Evolutionary conservation across 2,797 vertebrate genomes (phyloP), one percentile per base, ranked within the genome.

Genomic region (Parambassis ranga): DNA sequence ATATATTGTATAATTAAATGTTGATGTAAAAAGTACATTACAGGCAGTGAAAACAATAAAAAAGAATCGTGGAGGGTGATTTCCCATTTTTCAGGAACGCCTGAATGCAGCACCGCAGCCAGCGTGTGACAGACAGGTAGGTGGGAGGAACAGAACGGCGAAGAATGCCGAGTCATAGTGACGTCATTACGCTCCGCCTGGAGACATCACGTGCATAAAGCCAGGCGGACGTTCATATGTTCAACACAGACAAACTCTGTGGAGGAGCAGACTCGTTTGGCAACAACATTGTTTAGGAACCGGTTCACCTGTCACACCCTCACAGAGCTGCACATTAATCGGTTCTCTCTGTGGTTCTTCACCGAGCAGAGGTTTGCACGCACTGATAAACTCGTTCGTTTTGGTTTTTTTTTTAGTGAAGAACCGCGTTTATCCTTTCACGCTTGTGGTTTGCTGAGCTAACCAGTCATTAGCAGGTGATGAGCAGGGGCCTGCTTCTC

Each of bases 131-230:
- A 53, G 71, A 61, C 67, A 26, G 50, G 1, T 32, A 3, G 2
- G 11, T 36, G 64, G 68, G 74, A 33, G 71, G 64, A 44, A 38
- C 27, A 19, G 1, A 23, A 10, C 4, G 0, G 6, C 5, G 3
- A 51, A 64, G 38, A 84, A 4, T 75, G 92, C 90, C 85, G 90
- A 93, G 91, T 93, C 92, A 94, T 71, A 23, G 47, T 88, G 86
- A 88, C 83, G 87, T 65, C 15, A 19, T 44, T 32, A 16, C 19
- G 22, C 77, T 67, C 75, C 75, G 60, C 84, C 77, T 61, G 61
- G 47, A 33, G 22, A 3, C 10, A 33, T 89, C 89, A 92, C 88
- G 79, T 90, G 91, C 31, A 46, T 48, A 24, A 8, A 47, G 13
- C 2, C 26, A 47, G 75, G 71, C 73, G 67, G 67, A 53, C 44